Percentiles rank a stretch among this genome's conserved stretches.
Evolutionary conservation across 2,888 invertebrate species (phyloP).

Genomic region (Scaptomyza caliginosa): DNA sequence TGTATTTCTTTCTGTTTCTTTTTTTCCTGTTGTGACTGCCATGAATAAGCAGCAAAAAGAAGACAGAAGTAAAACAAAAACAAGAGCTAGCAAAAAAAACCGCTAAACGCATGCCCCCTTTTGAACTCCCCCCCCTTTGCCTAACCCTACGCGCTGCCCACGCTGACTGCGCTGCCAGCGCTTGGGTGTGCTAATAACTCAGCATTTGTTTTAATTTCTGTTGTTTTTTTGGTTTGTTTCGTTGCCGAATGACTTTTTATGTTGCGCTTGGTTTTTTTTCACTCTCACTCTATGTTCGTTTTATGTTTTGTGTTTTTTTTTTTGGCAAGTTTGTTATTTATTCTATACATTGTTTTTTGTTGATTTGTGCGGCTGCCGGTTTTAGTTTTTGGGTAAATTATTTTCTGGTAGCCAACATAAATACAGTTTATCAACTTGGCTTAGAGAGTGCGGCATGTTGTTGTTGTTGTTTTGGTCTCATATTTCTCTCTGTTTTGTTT

Average conservation of each 20-base stretch:
- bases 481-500: too few relatives aligned
- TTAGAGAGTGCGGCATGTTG: slow-evolving; percentile 38
- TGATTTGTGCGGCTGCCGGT: slow-evolving; percentile 36
- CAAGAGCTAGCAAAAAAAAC: not conserved
- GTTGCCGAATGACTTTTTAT: slow-evolving; percentile 42
- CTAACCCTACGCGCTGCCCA: slow-evolving; percentile 37
- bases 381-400: slow-evolving; percentile 73
- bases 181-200: slow-evolving; percentile 71
- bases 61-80: slow-evolving; percentile 32
- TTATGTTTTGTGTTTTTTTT: slow-evolving; percentile 26
- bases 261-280: slow-evolving; percentile 22
- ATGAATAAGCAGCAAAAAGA: slow-evolving; percentile 60
- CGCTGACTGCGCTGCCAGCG: slow-evolving; percentile 27
- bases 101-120: slow-evolving; percentile 19
- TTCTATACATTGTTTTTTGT: slow-evolving; percentile 45
- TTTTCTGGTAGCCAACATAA: slow-evolving; percentile 73
- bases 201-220: slow-evolving; percentile 64
- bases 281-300: slow-evolving; percentile 17
- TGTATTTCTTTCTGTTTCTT: slow-evolving; percentile 21
- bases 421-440: slow-evolving; percentile 74
- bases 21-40: slow-evolving; percentile 47
- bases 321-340: slow-evolving; percentile 45
- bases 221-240: slow-evolving; percentile 19
- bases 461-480: slow-evolving; percentile 6
- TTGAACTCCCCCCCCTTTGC: slow-evolving; percentile 4